phyloP scores from a whole-genome alignment of 2,888 invertebrate genomes.

The Oxytorus armatus region DNA sequence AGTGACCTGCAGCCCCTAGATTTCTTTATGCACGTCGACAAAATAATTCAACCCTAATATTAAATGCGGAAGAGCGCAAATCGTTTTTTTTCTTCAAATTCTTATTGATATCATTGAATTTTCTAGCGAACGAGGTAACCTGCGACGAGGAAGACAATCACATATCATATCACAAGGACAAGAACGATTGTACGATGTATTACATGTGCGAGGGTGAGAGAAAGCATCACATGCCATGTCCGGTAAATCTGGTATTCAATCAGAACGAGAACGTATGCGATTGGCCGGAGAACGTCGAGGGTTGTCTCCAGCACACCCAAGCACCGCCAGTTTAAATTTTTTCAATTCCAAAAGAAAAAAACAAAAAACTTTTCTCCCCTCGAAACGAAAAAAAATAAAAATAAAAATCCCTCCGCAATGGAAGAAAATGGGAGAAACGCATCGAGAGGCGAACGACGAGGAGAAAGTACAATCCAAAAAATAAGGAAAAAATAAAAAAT shows the following conservation, averaged over 20 bases:
- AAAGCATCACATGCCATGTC: constrained; percentile 98
- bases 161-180: constrained; percentile 96
- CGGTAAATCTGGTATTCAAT: constrained; percentile 96
- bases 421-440: constrained; percentile 58
- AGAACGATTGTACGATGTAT: constrained; percentile 96
- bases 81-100: no score
- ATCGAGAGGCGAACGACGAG: constrained; percentile 1
- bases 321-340: constrained; percentile 86
- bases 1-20: no score
- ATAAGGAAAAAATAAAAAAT: background rate
- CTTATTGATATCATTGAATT: constrained; percentile 31
- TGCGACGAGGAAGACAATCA: constrained; percentile 98
- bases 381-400: constrained; percentile 43
- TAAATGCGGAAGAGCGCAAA: no score
- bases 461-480: no score
- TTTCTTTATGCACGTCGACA: no score
- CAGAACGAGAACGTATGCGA: constrained; percentile 97
- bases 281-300: constrained; percentile 97
- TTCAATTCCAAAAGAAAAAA: constrained; percentile 66
- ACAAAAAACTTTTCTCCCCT: no score
- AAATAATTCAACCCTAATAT: no score
- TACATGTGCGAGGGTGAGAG: constrained; percentile 98
- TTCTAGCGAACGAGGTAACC: constrained; percentile 92
- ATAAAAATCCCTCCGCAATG: constrained; percentile 62
- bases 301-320: constrained; percentile 90